phyloP scores from a whole-genome alignment of 2,113 vertebrate genomes.

The Empidonax traillii region DNA sequence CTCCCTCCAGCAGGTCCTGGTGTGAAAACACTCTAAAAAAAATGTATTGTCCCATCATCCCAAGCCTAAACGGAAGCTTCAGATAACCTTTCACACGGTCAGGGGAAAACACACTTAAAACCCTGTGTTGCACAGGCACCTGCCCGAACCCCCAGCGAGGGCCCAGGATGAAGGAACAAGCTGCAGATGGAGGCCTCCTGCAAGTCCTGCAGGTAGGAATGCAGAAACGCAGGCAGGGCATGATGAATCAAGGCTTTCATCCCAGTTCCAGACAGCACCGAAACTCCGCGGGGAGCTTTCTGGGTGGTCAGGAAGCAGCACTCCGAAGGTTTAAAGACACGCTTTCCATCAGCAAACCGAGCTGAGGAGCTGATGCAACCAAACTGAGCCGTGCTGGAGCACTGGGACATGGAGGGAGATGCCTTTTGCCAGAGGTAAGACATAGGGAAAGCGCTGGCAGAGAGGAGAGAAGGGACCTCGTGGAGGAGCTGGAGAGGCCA shows the following conservation, averaged over 20 bases:
- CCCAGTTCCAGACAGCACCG: neutral
- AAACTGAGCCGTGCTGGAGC: neutral
- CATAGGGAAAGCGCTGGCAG: fast-evolving
- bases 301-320: neutral
- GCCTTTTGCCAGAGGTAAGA: neutral
- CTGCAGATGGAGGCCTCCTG: neutral
- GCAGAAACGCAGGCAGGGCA: neutral
- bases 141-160: neutral
- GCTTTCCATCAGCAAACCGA: neutral
- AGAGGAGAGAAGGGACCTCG: neutral
- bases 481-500: neutral
- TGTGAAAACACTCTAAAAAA: neutral
- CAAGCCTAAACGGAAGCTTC: neutral
- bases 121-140: neutral
- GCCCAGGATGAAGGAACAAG: neutral
- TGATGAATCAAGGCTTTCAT: neutral
- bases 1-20: neutral
- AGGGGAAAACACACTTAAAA: neutral
- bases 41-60: neutral
- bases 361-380: neutral
- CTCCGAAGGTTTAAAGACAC: neutral
- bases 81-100: neutral
- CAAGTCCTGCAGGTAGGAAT: neutral
- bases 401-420: fast-evolving
- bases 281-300: neutral